Evolutionary conservation across 2,797 vertebrate species (phyloP), one percentile per base, ranked within the genome.

Genomic region (Cyclura pinguis): DNA sequence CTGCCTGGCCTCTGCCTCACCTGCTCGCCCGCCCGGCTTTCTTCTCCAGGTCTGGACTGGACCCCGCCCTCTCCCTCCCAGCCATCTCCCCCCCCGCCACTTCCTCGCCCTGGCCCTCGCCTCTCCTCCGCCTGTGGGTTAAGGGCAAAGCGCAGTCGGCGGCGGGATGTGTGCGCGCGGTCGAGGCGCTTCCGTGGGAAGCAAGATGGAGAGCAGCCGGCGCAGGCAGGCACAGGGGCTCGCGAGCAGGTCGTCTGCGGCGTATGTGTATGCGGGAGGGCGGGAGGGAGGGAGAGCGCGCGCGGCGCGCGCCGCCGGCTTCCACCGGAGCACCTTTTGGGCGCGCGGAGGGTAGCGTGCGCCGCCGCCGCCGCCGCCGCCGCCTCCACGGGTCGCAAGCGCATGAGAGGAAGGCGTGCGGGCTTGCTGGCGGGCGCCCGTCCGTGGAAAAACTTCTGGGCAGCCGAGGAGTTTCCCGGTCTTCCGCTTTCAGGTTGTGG

Each of bases 121-220:
- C n/a, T 62, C 83, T 35, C 69, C 27, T 72, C 62, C 84, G 6
- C 67, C 35, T 7, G 64, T n/a, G 85, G 29, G 55, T 20, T 32
- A n/a, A 81, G 52, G 76, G 74, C 52, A 32, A 85, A 35, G 89
- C 9, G 52, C 20, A 29, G 52, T 5, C 16, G 18, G 24, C 6
- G 35, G 20, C 0, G 77, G 22, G 22, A 6, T 3, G 62, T 13
- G 38, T 10, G 4, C 1, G 86, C 12, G 7, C 4, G 64, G 10
- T 67, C 16, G 18, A 10, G 4, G 24, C 0, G 22, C 29, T n/a
- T 32, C 22, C 18, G 14, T 50, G 42, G 20, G 55, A 83, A 73
- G 87, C 87, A 83, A 83, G 87, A 83, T 83, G 83, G 83, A 47
- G 64, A 89, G 83, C 47, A 47, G 29, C 82, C 38, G 88, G 76